Conservation (phyloP, 2,113 vertebrate genomes). For the Sinocyclocheilus maitianheensis region DNA sequence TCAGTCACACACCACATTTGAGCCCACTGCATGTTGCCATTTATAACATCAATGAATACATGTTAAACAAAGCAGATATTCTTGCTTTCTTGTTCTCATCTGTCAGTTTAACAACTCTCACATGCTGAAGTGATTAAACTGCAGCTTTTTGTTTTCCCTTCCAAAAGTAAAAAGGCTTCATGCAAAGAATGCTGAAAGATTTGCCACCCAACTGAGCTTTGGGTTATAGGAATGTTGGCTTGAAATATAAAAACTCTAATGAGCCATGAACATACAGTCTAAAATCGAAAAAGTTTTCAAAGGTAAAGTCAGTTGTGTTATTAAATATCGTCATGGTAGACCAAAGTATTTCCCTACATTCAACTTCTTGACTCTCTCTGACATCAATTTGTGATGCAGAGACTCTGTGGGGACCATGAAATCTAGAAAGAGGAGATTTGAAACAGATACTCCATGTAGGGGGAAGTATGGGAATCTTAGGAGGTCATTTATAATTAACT, state of each 20-base stretch:
- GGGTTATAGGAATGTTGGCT: conserved; percentile 30
- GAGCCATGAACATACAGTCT: conserved; percentile 1
- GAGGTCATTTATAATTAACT: conserved; percentile 15
- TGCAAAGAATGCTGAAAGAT: conserved; percentile 24
- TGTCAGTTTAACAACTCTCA: conserved; percentile 31
- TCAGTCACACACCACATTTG: neutral
- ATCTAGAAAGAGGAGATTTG: neutral
- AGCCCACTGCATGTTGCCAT: neutral
- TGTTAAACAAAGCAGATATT: conserved; percentile 30
- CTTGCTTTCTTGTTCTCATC: conserved; percentile 8
- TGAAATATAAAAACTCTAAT: conserved; percentile 17
- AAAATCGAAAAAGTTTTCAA: conserved; percentile 13
- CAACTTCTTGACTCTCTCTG: neutral
- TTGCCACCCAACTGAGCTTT: conserved; percentile 31
- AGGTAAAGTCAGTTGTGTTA: neutral
- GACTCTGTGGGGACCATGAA: neutral
- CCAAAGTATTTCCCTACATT: neutral
- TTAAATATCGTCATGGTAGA: conserved; percentile 9
- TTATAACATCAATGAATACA: neutral
- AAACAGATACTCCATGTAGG: neutral
- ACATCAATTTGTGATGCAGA: neutral
- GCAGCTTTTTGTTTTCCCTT: conserved; percentile 37
- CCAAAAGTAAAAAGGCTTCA: conserved; percentile 28
- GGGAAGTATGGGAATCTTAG: neutral
- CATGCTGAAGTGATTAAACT: conserved; percentile 42